These are phyloP conservation scores for Copidosoma aretas DNA, from an alignment of 2,888 invertebrate genomes.

Conservation along the genomic window DNA sequence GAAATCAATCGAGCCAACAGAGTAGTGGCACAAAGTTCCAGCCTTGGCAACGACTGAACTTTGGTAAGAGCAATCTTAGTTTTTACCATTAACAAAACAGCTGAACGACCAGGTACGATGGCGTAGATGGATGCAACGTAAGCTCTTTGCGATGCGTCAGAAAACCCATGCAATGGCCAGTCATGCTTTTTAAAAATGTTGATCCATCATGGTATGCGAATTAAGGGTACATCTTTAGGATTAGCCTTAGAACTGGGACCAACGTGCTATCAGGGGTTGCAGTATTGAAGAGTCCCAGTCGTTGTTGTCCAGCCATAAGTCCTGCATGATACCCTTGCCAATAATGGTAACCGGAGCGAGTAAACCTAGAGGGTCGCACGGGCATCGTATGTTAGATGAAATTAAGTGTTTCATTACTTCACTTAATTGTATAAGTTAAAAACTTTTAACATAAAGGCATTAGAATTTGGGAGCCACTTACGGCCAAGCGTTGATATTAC, in stretches of 20 bases:
- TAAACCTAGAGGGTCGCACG: neutral
- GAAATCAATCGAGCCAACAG: neutral
- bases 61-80: slow-evolving; percentile 1
- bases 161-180: neutral
- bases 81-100: neutral
- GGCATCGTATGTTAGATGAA: no score
- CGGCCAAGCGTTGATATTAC: neutral
- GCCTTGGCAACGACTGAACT: neutral
- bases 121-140: neutral
- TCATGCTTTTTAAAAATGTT: neutral
- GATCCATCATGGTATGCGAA: slow-evolving; percentile 3
- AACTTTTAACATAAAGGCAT: neutral
- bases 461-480: neutral
- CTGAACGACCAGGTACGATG: neutral
- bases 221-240: neutral
- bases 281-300: neutral
- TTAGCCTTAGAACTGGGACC: neutral
- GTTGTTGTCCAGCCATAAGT: neutral
- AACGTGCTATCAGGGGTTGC: neutral
- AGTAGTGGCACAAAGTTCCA: neutral
- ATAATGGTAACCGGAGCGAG: neutral
- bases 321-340: neutral
- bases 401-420: no score
- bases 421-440: no score
- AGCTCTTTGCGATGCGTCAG: neutral